phyloP scores from a whole-genome alignment of 2,113 vertebrate genomes.

The Clinocottus analis region DNA sequence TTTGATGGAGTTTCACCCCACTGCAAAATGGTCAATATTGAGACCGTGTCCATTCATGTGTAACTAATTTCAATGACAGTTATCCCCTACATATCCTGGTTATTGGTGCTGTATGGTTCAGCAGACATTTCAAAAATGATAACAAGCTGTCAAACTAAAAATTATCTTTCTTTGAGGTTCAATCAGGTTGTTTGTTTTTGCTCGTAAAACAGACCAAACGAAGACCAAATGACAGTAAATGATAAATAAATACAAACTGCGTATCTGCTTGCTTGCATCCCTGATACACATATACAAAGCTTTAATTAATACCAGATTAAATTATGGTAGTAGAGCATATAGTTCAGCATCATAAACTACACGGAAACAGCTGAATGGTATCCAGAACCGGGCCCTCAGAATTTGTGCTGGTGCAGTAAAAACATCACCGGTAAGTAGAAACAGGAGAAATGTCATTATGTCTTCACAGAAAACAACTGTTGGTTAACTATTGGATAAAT shows the following conservation, averaged over 20 bases:
- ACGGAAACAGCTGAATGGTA: too few relatives aligned
- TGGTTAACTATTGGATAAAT: too few relatives aligned
- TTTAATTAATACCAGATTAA: too few relatives aligned
- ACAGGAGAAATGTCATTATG: too few relatives aligned
- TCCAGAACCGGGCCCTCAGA: too few relatives aligned
- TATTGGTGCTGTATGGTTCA: not conserved
- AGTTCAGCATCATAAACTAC: too few relatives aligned
- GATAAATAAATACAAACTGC: not conserved
- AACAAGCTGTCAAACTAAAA: not conserved
- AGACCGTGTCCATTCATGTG: conserved; percentile 51
- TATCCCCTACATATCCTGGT: not conserved
- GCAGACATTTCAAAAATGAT: not conserved
- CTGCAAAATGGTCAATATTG: not conserved
- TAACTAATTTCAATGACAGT: conserved; percentile 76
- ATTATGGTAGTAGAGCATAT: too few relatives aligned
- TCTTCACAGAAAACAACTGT: too few relatives aligned
- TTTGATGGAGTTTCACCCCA: not conserved
- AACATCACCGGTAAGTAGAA: too few relatives aligned
- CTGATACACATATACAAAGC: too few relatives aligned
- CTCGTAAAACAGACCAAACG: not conserved
- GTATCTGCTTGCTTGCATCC: not conserved
- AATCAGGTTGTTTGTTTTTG: not conserved
- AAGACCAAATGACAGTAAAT: not conserved
- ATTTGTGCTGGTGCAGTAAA: too few relatives aligned
- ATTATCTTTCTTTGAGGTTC: not conserved